Conservation (phyloP, 2,113 vertebrate species). For the Jacana jacana region DNA sequence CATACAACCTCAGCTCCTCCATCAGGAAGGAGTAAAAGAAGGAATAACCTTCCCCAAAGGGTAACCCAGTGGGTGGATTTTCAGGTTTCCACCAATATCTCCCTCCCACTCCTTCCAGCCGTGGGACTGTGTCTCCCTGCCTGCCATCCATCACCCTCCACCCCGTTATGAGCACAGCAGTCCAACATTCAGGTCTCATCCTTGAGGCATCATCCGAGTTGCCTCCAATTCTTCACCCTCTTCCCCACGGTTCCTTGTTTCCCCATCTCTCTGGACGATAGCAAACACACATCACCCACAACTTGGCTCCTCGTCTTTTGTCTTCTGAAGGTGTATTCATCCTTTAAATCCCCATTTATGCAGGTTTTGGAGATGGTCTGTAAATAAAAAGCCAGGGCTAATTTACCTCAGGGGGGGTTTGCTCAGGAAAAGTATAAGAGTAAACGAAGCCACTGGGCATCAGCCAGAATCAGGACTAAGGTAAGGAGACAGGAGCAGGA, state of each 20-base stretch:
- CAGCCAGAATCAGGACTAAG: background rate
- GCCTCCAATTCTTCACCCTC: background rate
- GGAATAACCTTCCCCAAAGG: background rate
- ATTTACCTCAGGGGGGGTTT: background rate
- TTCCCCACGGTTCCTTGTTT: background rate
- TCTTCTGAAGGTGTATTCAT: background rate
- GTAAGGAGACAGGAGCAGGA: background rate
- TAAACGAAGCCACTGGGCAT: background rate
- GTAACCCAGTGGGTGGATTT: background rate
- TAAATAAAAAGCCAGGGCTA: background rate
- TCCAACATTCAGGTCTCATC: background rate
- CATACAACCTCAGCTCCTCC: background rate
- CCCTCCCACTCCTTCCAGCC: background rate
- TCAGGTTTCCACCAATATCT: background rate
- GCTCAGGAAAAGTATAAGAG: background rate
- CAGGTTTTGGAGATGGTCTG: background rate
- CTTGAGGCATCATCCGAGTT: background rate
- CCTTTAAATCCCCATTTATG: background rate
- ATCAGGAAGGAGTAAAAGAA: background rate
- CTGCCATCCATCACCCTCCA: background rate
- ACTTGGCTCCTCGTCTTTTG: background rate
- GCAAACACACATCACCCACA: background rate
- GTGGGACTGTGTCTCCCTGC: rapidly evolving
- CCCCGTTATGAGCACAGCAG: background rate
- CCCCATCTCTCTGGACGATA: background rate